These are phyloP conservation scores for Poeciliopsis occidentalis DNA, from an alignment of 2,113 vertebrate species.

Conservation along the genomic window DNA sequence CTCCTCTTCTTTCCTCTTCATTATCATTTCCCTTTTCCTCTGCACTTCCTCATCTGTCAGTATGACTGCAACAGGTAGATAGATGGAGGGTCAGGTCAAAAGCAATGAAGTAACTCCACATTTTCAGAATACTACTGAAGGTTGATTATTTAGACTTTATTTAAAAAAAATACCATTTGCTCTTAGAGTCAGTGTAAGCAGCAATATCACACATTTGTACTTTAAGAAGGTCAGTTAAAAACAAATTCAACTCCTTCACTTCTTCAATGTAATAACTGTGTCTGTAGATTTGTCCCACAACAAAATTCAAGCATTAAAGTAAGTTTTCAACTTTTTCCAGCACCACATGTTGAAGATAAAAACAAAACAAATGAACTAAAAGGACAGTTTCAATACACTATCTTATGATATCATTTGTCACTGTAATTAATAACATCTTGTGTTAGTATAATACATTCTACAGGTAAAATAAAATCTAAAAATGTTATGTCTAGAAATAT, in stretches of 20 bases:
- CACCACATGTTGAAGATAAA: no score
- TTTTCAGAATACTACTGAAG: not conserved
- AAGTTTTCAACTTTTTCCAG: no score
- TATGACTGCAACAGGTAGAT: constrained; percentile 83
- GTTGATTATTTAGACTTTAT: not conserved
- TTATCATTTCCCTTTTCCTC: constrained; percentile 93
- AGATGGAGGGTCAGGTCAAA: not conserved
- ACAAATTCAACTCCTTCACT: not conserved
- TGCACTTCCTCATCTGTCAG: constrained; percentile 96
- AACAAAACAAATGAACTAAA: no score
- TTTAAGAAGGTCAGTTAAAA: not conserved
- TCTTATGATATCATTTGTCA: no score
- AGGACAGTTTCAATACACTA: no score
- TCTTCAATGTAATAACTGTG: no score
- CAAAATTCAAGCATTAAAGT: no score
- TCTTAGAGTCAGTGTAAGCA: not conserved
- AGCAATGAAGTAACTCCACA: not conserved
- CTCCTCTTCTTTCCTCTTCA: constrained; percentile 95
- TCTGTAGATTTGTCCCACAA: no score
- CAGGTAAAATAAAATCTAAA: no score
- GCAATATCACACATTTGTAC: not conserved
- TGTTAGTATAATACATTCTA: no score
- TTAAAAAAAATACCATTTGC: not conserved
- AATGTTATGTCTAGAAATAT: no score
- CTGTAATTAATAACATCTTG: no score